Evolutionary conservation across 2,113 vertebrate species (phyloP), one percentile per base, ranked within the genome.

Genomic region (Propithecus coquereli): DNA sequence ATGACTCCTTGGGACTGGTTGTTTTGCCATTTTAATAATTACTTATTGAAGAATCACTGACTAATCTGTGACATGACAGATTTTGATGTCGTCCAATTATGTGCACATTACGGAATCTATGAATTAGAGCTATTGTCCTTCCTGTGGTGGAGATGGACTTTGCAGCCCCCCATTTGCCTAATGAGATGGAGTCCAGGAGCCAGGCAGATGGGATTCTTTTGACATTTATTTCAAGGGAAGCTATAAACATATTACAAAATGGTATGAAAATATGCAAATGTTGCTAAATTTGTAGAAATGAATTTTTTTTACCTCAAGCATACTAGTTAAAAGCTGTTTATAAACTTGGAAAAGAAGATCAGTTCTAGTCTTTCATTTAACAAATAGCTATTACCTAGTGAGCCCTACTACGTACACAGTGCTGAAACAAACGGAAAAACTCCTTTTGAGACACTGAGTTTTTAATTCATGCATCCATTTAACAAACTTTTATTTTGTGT

Each of bases 11-110:
- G 22, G 47, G 90, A 95, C 81, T 95, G 61, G 94, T 97, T 96
- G 97, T 95, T 96, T 97, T 98, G 96, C 94, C 91, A 94, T 88
- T 76, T 83, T 93, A 88, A 96, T 97, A 97, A 98, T 96, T 88
- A 82, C 12, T 34, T 93, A 59, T 82, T 96, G 80, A 84, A 76
- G 92, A 96, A 90, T 90, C 90, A 96, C 65, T 91, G 96, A 82
- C 63, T 91, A 92, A 87, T 80, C 74, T 96, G 80, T 95, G 97
- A 93, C 54, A 74, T 73, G 97, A 94, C 92, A 95, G 82, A 90
- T 90, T 97, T 97, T 91, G 89, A 97, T 96, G 91, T 96, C 68
- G 95, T 89, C 83, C 96, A 97, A 94, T 96, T 97, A 57, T 20
- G 8, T 40, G 18, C 79, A 70, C 4, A 1, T 92, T 54, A 79